These are phyloP conservation scores for Enteromius viviparus DNA, from an alignment of 2,797 vertebrate species.

Conservation along the genomic window DNA sequence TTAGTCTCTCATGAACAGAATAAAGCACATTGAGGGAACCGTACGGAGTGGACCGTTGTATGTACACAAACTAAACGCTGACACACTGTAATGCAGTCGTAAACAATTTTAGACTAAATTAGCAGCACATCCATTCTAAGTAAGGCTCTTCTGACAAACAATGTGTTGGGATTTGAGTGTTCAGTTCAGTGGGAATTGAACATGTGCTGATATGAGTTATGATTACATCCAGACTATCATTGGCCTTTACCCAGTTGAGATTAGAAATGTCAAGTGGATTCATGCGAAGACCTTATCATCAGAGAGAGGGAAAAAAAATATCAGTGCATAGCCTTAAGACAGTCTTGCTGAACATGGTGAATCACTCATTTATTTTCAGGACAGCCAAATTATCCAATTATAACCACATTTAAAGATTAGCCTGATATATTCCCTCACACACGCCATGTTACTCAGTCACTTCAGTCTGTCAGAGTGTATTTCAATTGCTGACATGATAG, in stretches of 20 bases:
- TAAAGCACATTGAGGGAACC: background rate
- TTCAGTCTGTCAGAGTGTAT: conserved; percentile 76
- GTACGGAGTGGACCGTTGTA: background rate
- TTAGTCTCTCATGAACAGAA: background rate
- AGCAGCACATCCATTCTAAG: background rate
- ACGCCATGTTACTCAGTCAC: conserved; percentile 74
- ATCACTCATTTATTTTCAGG: conserved; percentile 71
- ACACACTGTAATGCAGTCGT: background rate
- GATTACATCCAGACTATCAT: background rate
- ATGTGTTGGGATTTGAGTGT: background rate
- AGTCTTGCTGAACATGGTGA: conserved; percentile 65
- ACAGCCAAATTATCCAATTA: conserved; percentile 77
- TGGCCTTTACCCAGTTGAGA: conserved; percentile 53
- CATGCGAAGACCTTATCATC: conserved; percentile 40
- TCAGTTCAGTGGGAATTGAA: background rate
- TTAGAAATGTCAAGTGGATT: conserved; percentile 53
- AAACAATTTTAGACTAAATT: background rate
- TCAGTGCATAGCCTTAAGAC: conserved; percentile 66
- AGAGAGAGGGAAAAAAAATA: conserved; percentile 56
- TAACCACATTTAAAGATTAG: conserved; percentile 79
- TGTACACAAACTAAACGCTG: background rate
- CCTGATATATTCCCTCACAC: conserved; percentile 66
- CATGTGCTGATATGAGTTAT: conserved; percentile 4
- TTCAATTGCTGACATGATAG: conserved; percentile 68
- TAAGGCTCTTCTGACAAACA: background rate